phyloP scores from a whole-genome alignment of 1,140 invertebrate species.

The Wasmannia auropunctata region DNA sequence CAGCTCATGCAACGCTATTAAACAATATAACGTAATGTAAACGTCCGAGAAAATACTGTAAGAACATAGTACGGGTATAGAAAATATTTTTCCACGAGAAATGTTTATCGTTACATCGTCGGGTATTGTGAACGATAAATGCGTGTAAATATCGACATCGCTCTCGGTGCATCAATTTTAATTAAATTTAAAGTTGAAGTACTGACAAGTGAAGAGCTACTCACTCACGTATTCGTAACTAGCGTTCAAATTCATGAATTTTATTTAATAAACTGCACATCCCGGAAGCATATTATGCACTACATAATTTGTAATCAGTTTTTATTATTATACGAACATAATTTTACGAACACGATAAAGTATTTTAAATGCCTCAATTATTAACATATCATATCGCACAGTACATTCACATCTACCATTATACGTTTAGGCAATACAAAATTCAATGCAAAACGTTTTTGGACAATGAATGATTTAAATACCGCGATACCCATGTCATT shows the following conservation, averaged over 20 bases:
- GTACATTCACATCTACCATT: not conserved
- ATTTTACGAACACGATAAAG: not conserved
- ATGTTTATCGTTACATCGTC: slow-evolving; percentile 4
- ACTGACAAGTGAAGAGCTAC: slow-evolving; percentile 52
- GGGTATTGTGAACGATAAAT: slow-evolving; percentile 56
- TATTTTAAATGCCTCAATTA: not conserved
- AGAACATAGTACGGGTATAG: not conserved
- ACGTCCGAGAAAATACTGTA: not conserved
- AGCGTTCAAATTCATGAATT: slow-evolving; percentile 1
- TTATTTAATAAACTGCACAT: not conserved
- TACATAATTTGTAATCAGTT: not conserved
- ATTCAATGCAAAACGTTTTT: not conserved
- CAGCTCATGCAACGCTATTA: not conserved
- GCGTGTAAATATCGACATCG: slow-evolving; percentile 62
- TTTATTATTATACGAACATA: not conserved
- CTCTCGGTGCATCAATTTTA: slow-evolving; percentile 50
- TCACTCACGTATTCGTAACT: not conserved
- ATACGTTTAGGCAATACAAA: not conserved
- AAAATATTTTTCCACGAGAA: slow-evolving; percentile 38
- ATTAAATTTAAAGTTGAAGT: slow-evolving; percentile 61
- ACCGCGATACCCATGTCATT: not conserved
- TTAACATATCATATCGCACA: not conserved
- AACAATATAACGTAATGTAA: not conserved
- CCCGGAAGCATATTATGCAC: not conserved
- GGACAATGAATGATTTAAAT: not conserved